Conservation (phyloP, 2,113 vertebrate species). For the Genyomyrus donnyi region DNA sequence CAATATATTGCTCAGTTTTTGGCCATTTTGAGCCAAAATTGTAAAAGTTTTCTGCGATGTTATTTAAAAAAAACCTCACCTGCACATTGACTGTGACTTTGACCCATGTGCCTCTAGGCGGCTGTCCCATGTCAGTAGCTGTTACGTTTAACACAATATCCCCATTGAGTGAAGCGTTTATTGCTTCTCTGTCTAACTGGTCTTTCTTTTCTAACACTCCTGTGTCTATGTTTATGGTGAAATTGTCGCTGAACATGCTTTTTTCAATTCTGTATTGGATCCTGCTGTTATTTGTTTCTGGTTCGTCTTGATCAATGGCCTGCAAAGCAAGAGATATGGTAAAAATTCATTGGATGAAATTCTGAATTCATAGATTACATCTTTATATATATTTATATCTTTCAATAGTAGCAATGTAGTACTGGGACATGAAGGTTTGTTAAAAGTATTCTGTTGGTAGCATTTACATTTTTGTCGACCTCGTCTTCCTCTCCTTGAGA, state of each 20-base stretch:
- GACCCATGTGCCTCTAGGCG: constrained; percentile 37
- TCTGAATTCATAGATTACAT: background rate
- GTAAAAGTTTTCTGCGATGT: background rate
- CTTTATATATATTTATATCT: too few species aligned
- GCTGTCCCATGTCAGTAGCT: constrained; percentile 66
- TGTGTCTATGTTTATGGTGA: constrained; percentile 56
- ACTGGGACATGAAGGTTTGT: background rate
- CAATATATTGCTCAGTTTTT: background rate
- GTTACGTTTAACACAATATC: constrained; percentile 61
- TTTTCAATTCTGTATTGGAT: constrained; percentile 60
- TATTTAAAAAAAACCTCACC: constrained; percentile 53
- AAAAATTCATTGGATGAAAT: background rate
- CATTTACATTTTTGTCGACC: background rate
- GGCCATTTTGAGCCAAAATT: background rate
- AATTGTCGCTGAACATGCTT: constrained; percentile 64
- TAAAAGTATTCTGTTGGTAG: background rate
- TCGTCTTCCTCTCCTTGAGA: background rate
- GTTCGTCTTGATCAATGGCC: constrained; percentile 76
- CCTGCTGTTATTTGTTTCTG: constrained; percentile 60
- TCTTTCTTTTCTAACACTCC: constrained; percentile 59
- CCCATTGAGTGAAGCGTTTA: constrained; percentile 55
- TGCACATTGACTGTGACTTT: constrained; percentile 66
- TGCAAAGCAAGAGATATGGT: constrained; percentile 37
- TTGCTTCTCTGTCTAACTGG: constrained; percentile 69
- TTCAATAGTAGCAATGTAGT: background rate